These are phyloP conservation scores for Acropora yongei DNA, from an alignment of 64 coral and sea anemone species.

Conservation along the genomic window DNA sequence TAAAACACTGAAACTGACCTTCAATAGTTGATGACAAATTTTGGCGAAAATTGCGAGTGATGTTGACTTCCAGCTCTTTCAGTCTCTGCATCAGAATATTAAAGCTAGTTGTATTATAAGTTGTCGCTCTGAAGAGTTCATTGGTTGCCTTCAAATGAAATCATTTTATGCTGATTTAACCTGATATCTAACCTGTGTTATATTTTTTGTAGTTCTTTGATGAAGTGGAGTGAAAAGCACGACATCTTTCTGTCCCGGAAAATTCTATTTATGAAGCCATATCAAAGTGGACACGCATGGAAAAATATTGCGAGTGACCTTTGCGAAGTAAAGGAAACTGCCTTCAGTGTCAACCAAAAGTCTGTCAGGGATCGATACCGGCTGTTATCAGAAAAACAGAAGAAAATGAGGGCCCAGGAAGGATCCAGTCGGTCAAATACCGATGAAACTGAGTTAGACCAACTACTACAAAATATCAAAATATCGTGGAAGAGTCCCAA, in stretches of 20 bases:
- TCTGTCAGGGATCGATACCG: conserved; percentile 66
- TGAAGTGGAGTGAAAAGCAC: conserved; percentile 60
- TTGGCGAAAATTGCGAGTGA: not conserved
- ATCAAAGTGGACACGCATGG: conserved; percentile 66
- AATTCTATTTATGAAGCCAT: conserved; percentile 69
- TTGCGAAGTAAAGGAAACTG: conserved; percentile 49
- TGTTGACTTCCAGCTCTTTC: not conserved
- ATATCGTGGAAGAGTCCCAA: conserved; percentile 50
- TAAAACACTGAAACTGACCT: not conserved
- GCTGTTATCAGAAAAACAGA: conserved; percentile 46
- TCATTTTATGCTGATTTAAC: conserved; percentile 1
- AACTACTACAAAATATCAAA: conserved; percentile 69
- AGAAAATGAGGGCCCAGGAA: conserved; percentile 54
- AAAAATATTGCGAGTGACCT: conserved; percentile 58
- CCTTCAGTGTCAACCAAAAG: conserved; percentile 66
- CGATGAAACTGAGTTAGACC: conserved; percentile 33
- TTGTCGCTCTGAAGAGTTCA: not conserved
- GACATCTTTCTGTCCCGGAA: conserved; percentile 54
- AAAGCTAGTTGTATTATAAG: not conserved
- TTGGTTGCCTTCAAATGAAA: not conserved
- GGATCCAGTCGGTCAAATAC: conserved; percentile 25
- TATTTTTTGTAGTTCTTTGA: conserved; percentile 56
- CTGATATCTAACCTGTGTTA: conserved; percentile 14
- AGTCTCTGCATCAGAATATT: not conserved
- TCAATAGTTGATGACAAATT: not conserved